Base-by-base conservation (phyloP, 2,797 vertebrate species). In the Spinus pinus region DNA sequence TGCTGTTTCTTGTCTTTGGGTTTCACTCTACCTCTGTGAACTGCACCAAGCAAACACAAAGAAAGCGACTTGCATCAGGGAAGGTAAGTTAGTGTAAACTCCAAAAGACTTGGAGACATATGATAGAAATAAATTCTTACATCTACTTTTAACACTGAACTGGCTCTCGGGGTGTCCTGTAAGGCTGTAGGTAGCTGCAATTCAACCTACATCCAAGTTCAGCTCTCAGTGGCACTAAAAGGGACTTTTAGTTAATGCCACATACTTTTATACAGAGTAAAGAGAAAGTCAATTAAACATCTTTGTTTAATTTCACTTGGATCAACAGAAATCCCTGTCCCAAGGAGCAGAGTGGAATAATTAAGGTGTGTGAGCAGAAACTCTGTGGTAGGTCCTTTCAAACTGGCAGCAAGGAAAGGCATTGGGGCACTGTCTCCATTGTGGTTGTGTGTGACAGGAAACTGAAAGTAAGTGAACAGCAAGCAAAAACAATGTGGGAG, bases 11-110 rank as follows among this genome's bases (percentile, higher is more conserved):
- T 91, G 20, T 35, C 21, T 73, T 46, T 42, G 33, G 3, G 24
- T 81, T 92, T 92, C 41, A 31, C 9, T 72, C 49, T 39, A 39
- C 15, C 22, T 19, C 57, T 39, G 11, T 77, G 65, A 71, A 37
- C 44, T 46, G 41, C 37, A 51, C 12, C 5, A 60, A 64, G 30
- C 18, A 46, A 91, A 58, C 5, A n/a, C 51, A 67, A 86, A 47
- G 24, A 9, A 72, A 82, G 30, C 0, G 0, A 37, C 19, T 67
- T 41, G 37, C 2, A 12, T 35, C 12, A 62, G 35, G 47, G 37
- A 83, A 71, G 17, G 20, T 46, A 27, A 73, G 39, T 30, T 60
- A 78, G 14, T 39, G 14, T 53, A 44, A 73, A 12, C 30, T 49
- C 33, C 28, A 56, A 22, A 27, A 65, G 30, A 10, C n/a, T 84